Base-by-base conservation (phyloP, 2,113 vertebrate species). In the Leptobrachium ailaonicum region DNA sequence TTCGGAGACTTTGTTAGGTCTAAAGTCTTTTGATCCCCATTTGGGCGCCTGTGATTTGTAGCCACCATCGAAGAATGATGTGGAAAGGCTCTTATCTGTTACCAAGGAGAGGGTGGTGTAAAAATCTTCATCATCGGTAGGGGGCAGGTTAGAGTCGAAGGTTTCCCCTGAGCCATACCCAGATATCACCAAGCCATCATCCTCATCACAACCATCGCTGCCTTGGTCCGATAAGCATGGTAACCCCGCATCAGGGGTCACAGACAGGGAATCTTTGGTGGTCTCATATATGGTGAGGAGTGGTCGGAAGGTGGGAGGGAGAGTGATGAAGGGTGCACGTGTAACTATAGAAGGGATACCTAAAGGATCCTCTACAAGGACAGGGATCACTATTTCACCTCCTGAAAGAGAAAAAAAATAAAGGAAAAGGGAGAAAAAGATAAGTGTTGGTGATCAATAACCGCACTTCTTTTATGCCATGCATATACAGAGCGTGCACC, bases 111-210 rank as follows among this genome's bases (percentile, higher is more conserved):
- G 95, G 96, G 96, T 95, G 94, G 95, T 95, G 96, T 99, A 96
- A 98, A 98, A 97, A 98, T 99, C 97, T 99, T 99, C 97, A 94
- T 98, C 98, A 96, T 97, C 96, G 95, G 96, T 96, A 95, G 96
- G 95, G 96, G 96, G 96, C 91, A 95, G 95, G 95, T 97, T 96
- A 96, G 97, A 98, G 96, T 98, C 95, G 95, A 96, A 96, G 89
- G 96, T 96, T 97, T 98, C 95, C 95, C 98, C 98, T 96, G 97
- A 99, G 97, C 97, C 98, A 98, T 95, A 98, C 96, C 97, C 96
- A 96, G 96, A 98, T 94, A 96, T 98, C 96, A 98, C 95, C 96
- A 97, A 97, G 97, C 97, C 96, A 97, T 98, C 98, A 97, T 97
- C 97, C 98, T 98, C 96, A 75, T 81, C 79, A 98, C 96, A 99